Evolutionary conservation across 2,797 vertebrate species (phyloP), one percentile per base, ranked within the genome.

Genomic region (Enteromius trimaculatus): DNA sequence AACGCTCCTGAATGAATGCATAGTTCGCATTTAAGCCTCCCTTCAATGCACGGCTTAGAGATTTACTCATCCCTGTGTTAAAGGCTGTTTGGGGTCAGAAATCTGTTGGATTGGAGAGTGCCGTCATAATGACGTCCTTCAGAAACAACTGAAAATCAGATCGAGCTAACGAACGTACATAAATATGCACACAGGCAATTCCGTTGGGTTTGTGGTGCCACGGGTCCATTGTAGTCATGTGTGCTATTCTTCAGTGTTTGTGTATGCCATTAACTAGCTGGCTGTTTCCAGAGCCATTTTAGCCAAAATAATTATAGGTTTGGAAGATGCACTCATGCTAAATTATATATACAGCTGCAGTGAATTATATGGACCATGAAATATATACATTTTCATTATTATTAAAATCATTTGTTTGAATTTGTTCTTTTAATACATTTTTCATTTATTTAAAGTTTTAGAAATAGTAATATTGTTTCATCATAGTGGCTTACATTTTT

Each of bases 1-100:
- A 84, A 82, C 69, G 77, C 76, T 84, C 60, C 81, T 88, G 88
- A 89, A 75, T 91, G 89, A 93, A 93, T 87, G 87, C 88, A 89
- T 83, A 89, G 88, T 87, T 91, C 86, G 90, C 88, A 88, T 90
- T 89, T 89, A 88, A 90, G 89, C 87, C 84, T 68, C 86, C 86
- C 88, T 90, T 90, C 81, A 71, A 89, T 66, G 88, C 90, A 81
- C 75, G 92, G 92, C 91, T 91, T 85, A 90, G 91, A 91, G 92
- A 92, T 94, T 93, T 89, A 90, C 90, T 91, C 89, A 74, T 89
- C 88, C 88, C 17, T 85, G 91, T 91, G 92, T 92, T 92, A 91
- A 89, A 90, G 91, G 90, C 90, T 89, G 88, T 88, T 64, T 75
- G 91, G 92, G 92, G 91, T 92, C 87, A 74, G 85, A 91, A 85